Evolutionary conservation across 2,113 vertebrate genomes (phyloP).

Genomic region (Dicrurus megarhynchus): DNA sequence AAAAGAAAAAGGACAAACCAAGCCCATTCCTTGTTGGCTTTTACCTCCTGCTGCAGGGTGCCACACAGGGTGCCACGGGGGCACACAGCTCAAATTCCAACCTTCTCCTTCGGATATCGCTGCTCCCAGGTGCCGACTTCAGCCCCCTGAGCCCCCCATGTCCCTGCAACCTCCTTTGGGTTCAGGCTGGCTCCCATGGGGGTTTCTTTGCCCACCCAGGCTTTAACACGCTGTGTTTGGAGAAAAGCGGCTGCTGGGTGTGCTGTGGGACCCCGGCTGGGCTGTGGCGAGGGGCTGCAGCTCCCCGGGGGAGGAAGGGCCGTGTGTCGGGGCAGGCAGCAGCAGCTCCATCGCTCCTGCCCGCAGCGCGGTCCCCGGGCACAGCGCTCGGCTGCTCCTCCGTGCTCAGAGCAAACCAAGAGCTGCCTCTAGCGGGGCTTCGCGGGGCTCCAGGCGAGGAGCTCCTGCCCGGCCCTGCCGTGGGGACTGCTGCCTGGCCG

Average conservation of each 20-base stretch:
- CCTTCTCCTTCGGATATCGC: neutral
- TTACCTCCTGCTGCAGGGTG: neutral
- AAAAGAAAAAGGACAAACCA: slow-evolving; percentile 23
- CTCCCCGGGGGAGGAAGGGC: too few species aligned
- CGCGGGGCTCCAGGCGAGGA: neutral
- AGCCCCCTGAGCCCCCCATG: neutral
- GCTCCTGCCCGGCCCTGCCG: neutral
- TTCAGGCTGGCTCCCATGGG: fast-evolving
- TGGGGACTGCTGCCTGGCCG: neutral
- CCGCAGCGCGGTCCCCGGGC: neutral
- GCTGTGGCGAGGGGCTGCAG: neutral
- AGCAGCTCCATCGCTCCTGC: neutral
- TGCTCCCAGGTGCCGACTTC: neutral
- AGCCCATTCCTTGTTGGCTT: neutral
- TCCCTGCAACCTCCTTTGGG: neutral
- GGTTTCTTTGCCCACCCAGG: neutral
- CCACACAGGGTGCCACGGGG: too few species aligned
- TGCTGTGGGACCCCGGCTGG: fast-evolving
- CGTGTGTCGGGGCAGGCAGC: neutral
- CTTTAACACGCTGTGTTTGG: fast-evolving
- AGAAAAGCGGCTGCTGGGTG: neutral
- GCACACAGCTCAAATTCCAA: neutral
- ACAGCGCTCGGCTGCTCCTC: neutral
- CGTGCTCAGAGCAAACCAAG: neutral
- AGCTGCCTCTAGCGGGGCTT: slow-evolving; percentile 62